Evolutionary conservation across 1,140 invertebrate species (phyloP), one percentile per base, ranked within the genome.

Genomic region (Papilio polyxenes): DNA sequence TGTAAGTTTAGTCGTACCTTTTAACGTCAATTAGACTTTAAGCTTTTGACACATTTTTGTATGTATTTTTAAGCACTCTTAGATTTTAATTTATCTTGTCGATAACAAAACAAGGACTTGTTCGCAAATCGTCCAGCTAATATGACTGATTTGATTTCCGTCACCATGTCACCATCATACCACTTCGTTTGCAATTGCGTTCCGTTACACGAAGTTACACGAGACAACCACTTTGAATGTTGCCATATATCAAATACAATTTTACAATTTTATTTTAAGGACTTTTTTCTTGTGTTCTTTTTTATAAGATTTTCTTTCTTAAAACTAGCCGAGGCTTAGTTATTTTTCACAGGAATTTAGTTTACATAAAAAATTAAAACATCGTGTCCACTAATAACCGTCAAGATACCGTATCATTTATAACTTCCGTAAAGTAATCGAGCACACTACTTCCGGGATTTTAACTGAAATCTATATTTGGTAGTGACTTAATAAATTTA

Each of bases 111-210:
- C 20, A 74, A 79, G 78, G 75, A 75, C 72, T 80, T 78, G 81
- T 84, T 84, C 82, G 62, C 74, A 82, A 84, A 78, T 85, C 81
- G 82, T 62, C 74, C 80, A 20, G 59, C 69, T 85, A 84, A 82
- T 83, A 83, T 75, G 82, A 85, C 82, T 40, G 78, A 80, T 80
- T 80, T 80, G 56, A 65, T 87, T 83, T 84, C 86, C 82, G 82
- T 85, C 84, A 88, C 82, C 74, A 83, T 81, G 83, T 85, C 87
- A 85, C 76, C 83, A 83, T 83, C 85, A 85, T 83, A 82, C 82
- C 76, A 53, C 77, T 82, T 44, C 53, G 76, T 15, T 81, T 72
- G 81, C 37, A 56, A 8, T 81, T 62, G 81, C 89, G 87, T 87
- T 90, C 84, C 84, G 83, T 87, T 89, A 76, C 81, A 87, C 80